A percentile compares a stretch with the other conserved stretches of the same genome.
Evolutionary conservation across 2,888 invertebrate genomes (phyloP).

Genomic region (Lithophane leautieri): DNA sequence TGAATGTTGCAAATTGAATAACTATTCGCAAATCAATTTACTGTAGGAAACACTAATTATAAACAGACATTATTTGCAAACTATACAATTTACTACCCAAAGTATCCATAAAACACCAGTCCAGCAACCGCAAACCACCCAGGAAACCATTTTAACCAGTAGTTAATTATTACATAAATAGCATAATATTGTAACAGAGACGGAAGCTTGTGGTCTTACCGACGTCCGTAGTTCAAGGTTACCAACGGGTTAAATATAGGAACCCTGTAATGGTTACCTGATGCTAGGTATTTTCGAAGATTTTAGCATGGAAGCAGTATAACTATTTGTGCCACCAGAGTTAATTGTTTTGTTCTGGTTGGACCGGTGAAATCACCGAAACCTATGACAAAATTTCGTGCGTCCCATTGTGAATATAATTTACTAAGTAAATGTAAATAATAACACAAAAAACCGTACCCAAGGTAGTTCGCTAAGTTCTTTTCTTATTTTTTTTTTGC

Average conservation of each 20-base stretch:
- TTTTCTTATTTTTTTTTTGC: too few relatives aligned
- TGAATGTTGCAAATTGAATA: too few relatives aligned
- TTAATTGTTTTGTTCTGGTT: constrained; percentile 7
- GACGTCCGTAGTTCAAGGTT: constrained; percentile 47
- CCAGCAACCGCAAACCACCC: constrained; percentile 32
- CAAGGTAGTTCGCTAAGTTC: too few relatives aligned
- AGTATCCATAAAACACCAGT: constrained; percentile 31
- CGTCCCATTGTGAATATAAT: neutral
- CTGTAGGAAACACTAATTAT: neutral
- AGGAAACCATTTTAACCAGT: constrained; percentile 45
- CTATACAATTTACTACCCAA: neutral
- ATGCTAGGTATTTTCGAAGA: neutral
- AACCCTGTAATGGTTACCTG: constrained; percentile 11
- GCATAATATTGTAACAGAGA: constrained; percentile 41
- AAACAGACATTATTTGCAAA: neutral
- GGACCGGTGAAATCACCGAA: neutral
- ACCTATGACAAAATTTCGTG: neutral
- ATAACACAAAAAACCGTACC: too few relatives aligned
- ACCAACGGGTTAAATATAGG: constrained; percentile 18
- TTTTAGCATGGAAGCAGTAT: neutral
- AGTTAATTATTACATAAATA: constrained; percentile 44
- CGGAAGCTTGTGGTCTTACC: constrained; percentile 51
- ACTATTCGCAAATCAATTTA: neutral
- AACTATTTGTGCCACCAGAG: constrained; percentile 2
- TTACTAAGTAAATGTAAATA: too few relatives aligned